These are phyloP conservation scores for Dastarcus helophoroides DNA, from an alignment of 2,888 invertebrate species.

Conservation along the genomic window DNA sequence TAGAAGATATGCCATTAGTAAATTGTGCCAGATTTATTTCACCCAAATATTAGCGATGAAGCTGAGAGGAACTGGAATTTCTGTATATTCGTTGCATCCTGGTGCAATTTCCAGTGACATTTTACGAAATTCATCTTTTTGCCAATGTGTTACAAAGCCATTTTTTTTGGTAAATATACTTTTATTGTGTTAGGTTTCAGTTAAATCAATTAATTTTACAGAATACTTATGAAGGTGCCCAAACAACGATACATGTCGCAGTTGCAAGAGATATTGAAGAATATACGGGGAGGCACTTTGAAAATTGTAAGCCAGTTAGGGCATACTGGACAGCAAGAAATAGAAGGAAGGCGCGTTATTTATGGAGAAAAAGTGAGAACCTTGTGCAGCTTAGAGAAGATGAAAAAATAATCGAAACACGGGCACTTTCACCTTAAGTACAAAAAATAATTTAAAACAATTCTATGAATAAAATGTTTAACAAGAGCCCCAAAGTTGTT, in stretches of 20 bases:
- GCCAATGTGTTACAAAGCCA: too few relatives aligned
- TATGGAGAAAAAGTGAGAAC: not conserved
- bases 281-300: constrained; percentile 5
- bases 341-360: not conserved
- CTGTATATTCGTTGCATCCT: constrained; percentile 23
- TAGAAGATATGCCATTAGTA: constrained; percentile 18
- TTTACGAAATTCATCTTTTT: not conserved
- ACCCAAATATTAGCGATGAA: constrained; percentile 19
- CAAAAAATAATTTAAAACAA: too few relatives aligned
- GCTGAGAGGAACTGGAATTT: constrained; percentile 19
- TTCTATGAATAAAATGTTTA: too few relatives aligned
- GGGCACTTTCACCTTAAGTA: too few relatives aligned
- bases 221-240: constrained; percentile 7
- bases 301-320: constrained; percentile 2
- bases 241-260: constrained; percentile 8
- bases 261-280: constrained; percentile 7
- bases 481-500: too few relatives aligned
- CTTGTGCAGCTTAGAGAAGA: not conserved
- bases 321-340: not conserved
- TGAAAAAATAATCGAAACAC: too few relatives aligned
- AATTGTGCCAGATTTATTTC: constrained; percentile 23
- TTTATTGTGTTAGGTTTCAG: too few relatives aligned
- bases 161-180: too few relatives aligned
- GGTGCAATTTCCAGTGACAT: constrained; percentile 15
- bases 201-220: too few relatives aligned